These are phyloP conservation scores for Chrysaora quinquecirrha DNA, from an alignment of 30 jellyfish, hydroid and myxozoan genomes.

Conservation along the genomic window DNA sequence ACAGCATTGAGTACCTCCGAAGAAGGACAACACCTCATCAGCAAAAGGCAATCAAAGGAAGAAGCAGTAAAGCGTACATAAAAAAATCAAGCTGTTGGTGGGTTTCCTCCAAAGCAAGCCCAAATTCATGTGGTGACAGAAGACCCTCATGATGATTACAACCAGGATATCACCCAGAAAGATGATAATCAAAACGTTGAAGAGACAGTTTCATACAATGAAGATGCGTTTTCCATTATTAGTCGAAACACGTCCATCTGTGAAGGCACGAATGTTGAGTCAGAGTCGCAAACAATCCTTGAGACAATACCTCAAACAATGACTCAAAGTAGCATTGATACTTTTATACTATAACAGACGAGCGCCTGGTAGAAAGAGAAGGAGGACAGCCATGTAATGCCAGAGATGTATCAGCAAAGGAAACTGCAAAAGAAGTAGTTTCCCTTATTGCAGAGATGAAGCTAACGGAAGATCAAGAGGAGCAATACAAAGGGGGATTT, in stretches of 20 bases:
- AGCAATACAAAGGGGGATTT: too few relatives aligned
- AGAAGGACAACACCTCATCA: slow-evolving; percentile 20
- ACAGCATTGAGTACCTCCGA: slow-evolving; percentile 22
- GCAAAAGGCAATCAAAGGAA: neutral
- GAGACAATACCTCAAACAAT: neutral
- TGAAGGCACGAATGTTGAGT: too few relatives aligned
- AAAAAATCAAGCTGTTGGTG: neutral
- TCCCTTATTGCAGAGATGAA: slow-evolving; percentile 26
- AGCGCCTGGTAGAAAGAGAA: neutral
- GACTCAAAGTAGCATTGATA: neutral
- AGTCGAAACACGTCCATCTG: too few relatives aligned
- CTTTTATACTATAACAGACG: neutral
- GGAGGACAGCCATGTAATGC: neutral
- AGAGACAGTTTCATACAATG: too few relatives aligned
- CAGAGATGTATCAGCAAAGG: slow-evolving; percentile 28
- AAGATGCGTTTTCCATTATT: too few relatives aligned
- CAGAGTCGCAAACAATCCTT: neutral
- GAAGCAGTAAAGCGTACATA: neutral
- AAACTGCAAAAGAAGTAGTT: slow-evolving; percentile 30
- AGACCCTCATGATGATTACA: neutral
- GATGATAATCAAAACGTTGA: too few relatives aligned
- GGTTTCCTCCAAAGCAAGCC: slow-evolving; percentile 32
- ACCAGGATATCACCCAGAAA: too few relatives aligned
- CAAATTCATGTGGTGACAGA: slow-evolving; percentile 15
- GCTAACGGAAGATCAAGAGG: slow-evolving; percentile 4